phyloP scores from a whole-genome alignment of 1,140 invertebrate genomes.

The Orussus abietinus region DNA sequence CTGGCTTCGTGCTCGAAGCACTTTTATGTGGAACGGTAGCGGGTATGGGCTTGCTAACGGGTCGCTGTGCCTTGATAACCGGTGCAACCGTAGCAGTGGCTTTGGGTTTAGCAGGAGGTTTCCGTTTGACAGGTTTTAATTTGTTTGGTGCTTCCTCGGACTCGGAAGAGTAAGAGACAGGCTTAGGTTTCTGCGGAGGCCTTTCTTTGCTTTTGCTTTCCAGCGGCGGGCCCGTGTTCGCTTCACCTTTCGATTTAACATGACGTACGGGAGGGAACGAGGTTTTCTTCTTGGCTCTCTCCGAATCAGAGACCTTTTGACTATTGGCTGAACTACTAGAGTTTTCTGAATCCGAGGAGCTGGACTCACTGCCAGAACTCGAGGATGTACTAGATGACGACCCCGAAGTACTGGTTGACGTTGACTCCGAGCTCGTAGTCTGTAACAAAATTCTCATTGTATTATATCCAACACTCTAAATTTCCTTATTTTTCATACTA shows the following conservation, averaged over 20 bases:
- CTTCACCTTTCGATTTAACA: conserved; percentile 46
- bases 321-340: conserved; percentile 58
- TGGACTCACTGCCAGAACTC: conserved; percentile 64
- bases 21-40: conserved; percentile 39
- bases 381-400: conserved; percentile 60
- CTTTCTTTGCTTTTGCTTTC: conserved; percentile 43
- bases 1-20: conserved; percentile 27
- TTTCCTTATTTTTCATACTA: not conserved
- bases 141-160: conserved; percentile 54
- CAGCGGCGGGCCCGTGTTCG: conserved; percentile 23
- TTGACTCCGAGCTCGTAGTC: conserved; percentile 62
- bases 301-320: conserved; percentile 47
- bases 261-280: conserved; percentile 42
- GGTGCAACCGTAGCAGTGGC: conserved; percentile 52
- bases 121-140: conserved; percentile 46
- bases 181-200: conserved; percentile 29
- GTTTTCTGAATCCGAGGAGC: conserved; percentile 68
- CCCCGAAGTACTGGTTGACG: conserved; percentile 62
- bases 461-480: too few species aligned
- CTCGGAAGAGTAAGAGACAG: conserved; percentile 51
- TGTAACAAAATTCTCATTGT: conserved; percentile 23
- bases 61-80: conserved; percentile 46
- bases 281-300: conserved; percentile 53
- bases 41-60: conserved; percentile 33
- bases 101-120: conserved; percentile 57